These are phyloP conservation scores for Oikopleura dioica DNA, from an alignment of 23 tunicate species.

Conservation along the genomic window DNA sequence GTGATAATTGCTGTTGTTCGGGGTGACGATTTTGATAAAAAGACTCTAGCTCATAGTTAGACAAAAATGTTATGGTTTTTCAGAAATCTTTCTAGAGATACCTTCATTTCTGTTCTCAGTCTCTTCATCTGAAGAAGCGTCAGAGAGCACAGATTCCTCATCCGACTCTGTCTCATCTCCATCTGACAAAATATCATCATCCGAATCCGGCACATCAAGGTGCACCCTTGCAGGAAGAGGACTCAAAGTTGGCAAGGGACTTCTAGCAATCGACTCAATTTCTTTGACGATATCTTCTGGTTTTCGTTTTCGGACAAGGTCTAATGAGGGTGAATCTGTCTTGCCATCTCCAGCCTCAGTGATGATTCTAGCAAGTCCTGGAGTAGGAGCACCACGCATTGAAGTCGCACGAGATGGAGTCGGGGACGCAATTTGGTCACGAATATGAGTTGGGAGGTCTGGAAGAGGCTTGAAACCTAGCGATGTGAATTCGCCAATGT, in stretches of 20 bases:
- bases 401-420: neutral
- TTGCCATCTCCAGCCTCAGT: neutral
- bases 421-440: neutral
- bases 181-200: neutral
- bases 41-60: too few relatives aligned
- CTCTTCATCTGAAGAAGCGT: too few relatives aligned
- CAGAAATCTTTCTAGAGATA: too few relatives aligned
- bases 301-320: neutral
- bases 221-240: neutral
- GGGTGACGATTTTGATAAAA: too few relatives aligned
- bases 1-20: neutral
- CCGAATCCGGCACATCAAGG: neutral
- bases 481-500: neutral
- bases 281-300: neutral
- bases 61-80: too few relatives aligned
- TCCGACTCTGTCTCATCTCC: neutral
- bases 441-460: neutral
- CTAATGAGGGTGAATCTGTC: neutral
- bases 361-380: neutral
- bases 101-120: too few relatives aligned
- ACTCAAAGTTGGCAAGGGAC: neutral
- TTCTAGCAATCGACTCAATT: neutral
- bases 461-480: neutral
- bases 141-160: neutral
- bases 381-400: neutral